phyloP scores from a whole-genome alignment of 2,113 vertebrate genomes.

The Sitta europaea region DNA sequence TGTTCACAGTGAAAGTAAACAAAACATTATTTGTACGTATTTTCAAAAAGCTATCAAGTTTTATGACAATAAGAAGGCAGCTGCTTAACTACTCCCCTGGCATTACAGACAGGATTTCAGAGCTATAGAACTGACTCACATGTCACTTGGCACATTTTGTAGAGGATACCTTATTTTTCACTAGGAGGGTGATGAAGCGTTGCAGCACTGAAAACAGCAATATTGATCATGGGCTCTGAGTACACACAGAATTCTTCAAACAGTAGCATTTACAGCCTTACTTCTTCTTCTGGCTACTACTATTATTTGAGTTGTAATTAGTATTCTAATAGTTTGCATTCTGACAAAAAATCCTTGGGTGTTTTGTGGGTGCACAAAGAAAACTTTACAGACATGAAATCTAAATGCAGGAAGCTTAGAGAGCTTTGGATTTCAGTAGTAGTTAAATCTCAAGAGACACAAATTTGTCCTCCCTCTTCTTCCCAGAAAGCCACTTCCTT shows the following conservation, averaged over 20 bases:
- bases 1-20: conserved; percentile 56
- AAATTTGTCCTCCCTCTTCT: background rate
- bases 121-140: background rate
- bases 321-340: background rate
- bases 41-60: conserved; percentile 53
- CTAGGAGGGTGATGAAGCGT: background rate
- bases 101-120: conserved; percentile 17
- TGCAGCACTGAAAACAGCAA: background rate
- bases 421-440: background rate
- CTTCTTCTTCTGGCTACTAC: background rate
- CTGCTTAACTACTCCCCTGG: conserved; percentile 23
- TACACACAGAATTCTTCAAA: background rate
- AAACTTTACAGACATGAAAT: background rate
- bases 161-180: conserved; percentile 3
- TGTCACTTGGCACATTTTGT: conserved; percentile 6
- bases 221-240: background rate
- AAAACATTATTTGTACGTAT: conserved; percentile 45
- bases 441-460: background rate
- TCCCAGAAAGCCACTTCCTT: background rate
- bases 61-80: conserved; percentile 41
- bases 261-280: background rate
- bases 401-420: background rate
- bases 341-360: background rate
- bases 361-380: background rate
- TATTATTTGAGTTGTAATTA: background rate